Conservation (phyloP, 2,797 vertebrate genomes). For the Dryobates pubescens region DNA sequence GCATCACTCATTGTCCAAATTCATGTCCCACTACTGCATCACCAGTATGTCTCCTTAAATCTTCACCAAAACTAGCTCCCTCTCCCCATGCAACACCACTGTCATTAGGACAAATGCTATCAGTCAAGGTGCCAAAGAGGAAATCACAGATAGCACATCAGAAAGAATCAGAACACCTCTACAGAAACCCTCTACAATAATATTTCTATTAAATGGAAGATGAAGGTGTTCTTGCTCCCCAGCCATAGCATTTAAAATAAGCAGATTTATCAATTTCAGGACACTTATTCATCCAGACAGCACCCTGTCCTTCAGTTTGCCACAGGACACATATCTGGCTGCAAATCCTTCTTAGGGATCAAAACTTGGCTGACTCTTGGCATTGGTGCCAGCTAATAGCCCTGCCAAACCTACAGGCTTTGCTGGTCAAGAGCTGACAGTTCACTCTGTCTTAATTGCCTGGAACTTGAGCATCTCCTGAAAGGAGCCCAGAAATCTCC, state of each 20-base stretch:
- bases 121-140: background rate
- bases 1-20: background rate
- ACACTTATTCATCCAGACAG: background rate
- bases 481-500: background rate
- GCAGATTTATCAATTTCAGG: background rate
- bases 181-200: background rate
- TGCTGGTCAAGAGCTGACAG: background rate
- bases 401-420: background rate
- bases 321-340: background rate
- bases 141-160: background rate
- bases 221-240: background rate
- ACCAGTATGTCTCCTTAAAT: background rate
- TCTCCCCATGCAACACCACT: background rate
- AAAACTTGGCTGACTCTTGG: background rate
- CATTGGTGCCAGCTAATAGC: background rate
- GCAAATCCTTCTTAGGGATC: background rate
- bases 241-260: background rate
- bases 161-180: background rate
- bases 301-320: background rate
- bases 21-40: background rate
- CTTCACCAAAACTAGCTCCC: background rate
- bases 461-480: background rate
- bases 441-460: background rate
- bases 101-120: background rate
- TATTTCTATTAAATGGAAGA: background rate